Evolutionary conservation across 2,113 vertebrate species (phyloP), one percentile per base, ranked within the genome.

Genomic region (Zosterops lateralis): DNA sequence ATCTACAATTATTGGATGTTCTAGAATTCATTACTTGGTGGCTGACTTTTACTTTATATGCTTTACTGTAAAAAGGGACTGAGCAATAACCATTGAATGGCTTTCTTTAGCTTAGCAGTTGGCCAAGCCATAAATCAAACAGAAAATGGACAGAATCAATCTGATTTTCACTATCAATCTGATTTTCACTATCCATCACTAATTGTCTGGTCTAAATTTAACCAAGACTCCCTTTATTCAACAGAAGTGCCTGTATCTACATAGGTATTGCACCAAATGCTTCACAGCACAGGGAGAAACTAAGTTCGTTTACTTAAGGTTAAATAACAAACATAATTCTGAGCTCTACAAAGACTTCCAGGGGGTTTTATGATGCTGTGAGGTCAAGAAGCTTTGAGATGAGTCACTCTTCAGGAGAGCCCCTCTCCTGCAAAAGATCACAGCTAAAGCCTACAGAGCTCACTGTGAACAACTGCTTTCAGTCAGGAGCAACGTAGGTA

Each of bases 291-390:
- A 92, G 72, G 47, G 51, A 78, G 53, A 85, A 92, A 66, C 78
- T 22, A 76, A 44, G 3, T 20, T 73, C 25, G 25, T 89, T 93
- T 93, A 82, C 71, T 70, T 79, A 72, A 82, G 74, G 77, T 92
- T 91, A 94, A 96, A 76, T 64, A 87, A 87, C 65, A 91, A 91
- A 82, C 6, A 13, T 29, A 82, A 65, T 72, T 79, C 70, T 24
- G 31, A 89, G 42, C 70, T 79, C 58, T 73, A 28, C 74, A 76
- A 92, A 81, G 78, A 50, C 74, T 83, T 87, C 28, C 24, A 44
- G 45, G 10, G 65, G 77, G 36, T 68, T 96, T 89, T 61, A 82
- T 48, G 70, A 22, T 65, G 57, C 61, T 82, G 28, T 53, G 6
- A 92, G 40, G 73, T 68, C 57, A 91, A 42, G 31, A 51, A 13